phyloP scores from a whole-genome alignment of 1,140 invertebrate genomes.

The Camponotus floridanus region DNA sequence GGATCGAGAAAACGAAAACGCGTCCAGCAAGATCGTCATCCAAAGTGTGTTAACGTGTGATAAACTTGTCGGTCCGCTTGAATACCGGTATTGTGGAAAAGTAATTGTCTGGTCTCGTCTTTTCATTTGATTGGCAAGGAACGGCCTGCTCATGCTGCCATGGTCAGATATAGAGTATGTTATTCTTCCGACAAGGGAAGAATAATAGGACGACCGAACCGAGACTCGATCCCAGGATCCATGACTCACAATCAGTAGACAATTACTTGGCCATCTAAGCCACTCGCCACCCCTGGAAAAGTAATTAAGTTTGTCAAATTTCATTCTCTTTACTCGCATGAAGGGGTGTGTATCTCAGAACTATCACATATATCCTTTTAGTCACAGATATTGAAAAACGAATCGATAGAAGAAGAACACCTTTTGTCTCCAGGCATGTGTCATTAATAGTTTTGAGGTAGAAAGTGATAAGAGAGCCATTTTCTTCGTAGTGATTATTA shows the following conservation, averaged over 20 bases:
- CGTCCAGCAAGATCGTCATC: conserved; percentile 5
- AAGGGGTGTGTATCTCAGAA: not conserved
- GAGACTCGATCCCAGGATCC: no score
- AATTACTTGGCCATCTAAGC: no score
- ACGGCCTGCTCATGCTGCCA: no score
- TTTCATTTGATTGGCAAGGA: no score
- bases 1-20: not conserved
- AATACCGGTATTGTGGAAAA: conserved; percentile 43
- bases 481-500: not conserved
- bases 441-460: not conserved
- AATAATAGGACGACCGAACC: no score
- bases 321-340: not conserved
- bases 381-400: not conserved
- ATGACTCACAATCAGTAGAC: no score
- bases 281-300: conserved; percentile 5
- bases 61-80: conserved; percentile 27
- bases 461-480: not conserved
- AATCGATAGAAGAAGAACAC: conserved; percentile 1
- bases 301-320: conserved; percentile 50
- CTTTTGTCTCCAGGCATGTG: not conserved
- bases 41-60: conserved; percentile 32
- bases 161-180: no score
- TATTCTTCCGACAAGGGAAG: no score
- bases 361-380: not conserved
- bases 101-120: conserved; percentile 16